Conservation (phyloP, 2,888 invertebrate genomes). For the Polylopha cassiicola region DNA sequence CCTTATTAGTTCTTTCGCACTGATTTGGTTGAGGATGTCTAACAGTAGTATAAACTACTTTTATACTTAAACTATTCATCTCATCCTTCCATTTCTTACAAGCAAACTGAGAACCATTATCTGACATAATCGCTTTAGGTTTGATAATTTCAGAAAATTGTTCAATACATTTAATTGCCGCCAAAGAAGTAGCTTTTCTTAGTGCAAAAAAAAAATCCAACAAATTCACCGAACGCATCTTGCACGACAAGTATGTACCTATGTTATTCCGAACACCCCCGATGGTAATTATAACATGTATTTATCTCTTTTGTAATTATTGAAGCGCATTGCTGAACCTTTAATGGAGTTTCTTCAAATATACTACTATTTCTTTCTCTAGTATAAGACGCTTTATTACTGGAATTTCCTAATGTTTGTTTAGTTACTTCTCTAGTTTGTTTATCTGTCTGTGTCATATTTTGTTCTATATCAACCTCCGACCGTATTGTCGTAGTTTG, state of each 20-base stretch:
- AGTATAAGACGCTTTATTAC: slow-evolving; percentile 13
- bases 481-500: no score
- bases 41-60: slow-evolving; percentile 23
- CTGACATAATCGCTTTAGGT: slow-evolving; percentile 20
- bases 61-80: slow-evolving; percentile 9
- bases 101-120: slow-evolving; percentile 25
- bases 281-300: slow-evolving; percentile 26
- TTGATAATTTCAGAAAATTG: slow-evolving; percentile 19
- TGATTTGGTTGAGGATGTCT: slow-evolving; percentile 27
- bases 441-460: no score
- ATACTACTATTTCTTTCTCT: slow-evolving; percentile 25
- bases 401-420: no score
- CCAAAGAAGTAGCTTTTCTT: slow-evolving; percentile 2
- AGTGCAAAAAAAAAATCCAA: not conserved
- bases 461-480: no score
- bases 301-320: slow-evolving; percentile 23
- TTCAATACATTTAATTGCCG: slow-evolving; percentile 15
- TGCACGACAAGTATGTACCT: slow-evolving; percentile 26
- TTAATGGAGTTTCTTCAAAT: slow-evolving; percentile 20
- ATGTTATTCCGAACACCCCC: slow-evolving; percentile 21
- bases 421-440: slow-evolving; percentile 12
- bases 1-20: slow-evolving; percentile 27
- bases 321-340: slow-evolving; percentile 17
- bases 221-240: slow-evolving; percentile 25
- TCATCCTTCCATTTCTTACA: slow-evolving; percentile 12